Conservation (phyloP, 1,140 invertebrate genomes). For the Pemphigus obesinymphae region DNA sequence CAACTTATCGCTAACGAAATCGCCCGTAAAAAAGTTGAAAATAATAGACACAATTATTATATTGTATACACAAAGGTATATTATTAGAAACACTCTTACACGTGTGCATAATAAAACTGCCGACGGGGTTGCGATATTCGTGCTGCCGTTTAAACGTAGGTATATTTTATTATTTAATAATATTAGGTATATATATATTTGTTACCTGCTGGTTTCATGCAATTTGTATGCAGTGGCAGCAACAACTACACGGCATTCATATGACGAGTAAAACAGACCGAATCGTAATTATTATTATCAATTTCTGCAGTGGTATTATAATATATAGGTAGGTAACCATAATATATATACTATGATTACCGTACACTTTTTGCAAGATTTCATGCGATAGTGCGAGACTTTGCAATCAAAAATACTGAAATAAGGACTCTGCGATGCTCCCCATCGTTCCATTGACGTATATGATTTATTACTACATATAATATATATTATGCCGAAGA, state of each 20-base stretch:
- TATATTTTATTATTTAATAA: neutral
- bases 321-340: no score
- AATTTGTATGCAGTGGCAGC: neutral
- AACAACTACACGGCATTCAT: neutral
- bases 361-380: no score
- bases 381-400: no score
- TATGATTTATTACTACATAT: no score
- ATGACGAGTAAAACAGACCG: neutral
- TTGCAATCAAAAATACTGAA: no score
- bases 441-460: no score
- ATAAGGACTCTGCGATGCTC: no score
- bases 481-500: no score
- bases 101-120: neutral
- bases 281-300: neutral
- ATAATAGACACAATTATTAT: neutral
- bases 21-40: neutral
- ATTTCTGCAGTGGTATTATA: no score
- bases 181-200: no score
- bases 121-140: neutral
- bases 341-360: no score
- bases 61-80: neutral
- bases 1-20: neutral
- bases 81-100: neutral
- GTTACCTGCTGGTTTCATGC: neutral
- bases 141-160: neutral